Conservation (phyloP, 2,888 invertebrate species). For the Drosophila maculinotata region DNA sequence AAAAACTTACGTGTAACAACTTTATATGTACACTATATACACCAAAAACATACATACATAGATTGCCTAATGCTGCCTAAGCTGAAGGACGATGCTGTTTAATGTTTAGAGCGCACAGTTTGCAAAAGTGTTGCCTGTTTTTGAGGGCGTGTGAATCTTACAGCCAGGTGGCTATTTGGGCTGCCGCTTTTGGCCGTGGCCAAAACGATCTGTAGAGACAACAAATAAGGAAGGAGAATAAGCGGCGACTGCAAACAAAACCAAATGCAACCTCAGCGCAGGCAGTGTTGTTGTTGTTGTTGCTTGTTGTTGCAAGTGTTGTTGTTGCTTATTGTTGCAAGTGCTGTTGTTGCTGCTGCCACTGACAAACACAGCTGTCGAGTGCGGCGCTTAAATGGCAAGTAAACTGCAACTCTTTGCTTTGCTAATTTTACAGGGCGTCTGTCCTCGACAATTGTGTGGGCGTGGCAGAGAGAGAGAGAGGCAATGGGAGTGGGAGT, state of each 20-base stretch:
- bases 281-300: conserved; percentile 38
- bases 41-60: not conserved
- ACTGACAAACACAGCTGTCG: conserved; percentile 78
- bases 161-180: conserved; percentile 33
- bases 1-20: too few relatives aligned
- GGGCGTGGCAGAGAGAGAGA: conserved; percentile 50
- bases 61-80: not conserved
- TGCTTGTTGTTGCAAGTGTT: conserved; percentile 12
- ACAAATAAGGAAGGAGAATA: conserved; percentile 52
- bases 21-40: too few relatives aligned
- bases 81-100: not conserved
- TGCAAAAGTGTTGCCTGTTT: conserved; percentile 9
- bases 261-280: conserved; percentile 49
- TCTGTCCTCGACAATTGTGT: conserved; percentile 62
- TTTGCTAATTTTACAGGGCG: conserved; percentile 73
- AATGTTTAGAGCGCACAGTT: conserved; percentile 1
- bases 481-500: not conserved
- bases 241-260: conserved; percentile 42
- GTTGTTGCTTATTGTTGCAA: conserved; percentile 15
- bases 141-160: conserved; percentile 1
- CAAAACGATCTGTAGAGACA: conserved; percentile 49
- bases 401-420: conserved; percentile 81
- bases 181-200: conserved; percentile 15
- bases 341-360: conserved; percentile 49
- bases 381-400: conserved; percentile 79